Percentiles rank a stretch among this genome's conserved stretches.
These are phyloP conservation scores for Drosophila setosimentum DNA, from an alignment of 2,888 invertebrate genomes.

Conservation along the genomic window DNA sequence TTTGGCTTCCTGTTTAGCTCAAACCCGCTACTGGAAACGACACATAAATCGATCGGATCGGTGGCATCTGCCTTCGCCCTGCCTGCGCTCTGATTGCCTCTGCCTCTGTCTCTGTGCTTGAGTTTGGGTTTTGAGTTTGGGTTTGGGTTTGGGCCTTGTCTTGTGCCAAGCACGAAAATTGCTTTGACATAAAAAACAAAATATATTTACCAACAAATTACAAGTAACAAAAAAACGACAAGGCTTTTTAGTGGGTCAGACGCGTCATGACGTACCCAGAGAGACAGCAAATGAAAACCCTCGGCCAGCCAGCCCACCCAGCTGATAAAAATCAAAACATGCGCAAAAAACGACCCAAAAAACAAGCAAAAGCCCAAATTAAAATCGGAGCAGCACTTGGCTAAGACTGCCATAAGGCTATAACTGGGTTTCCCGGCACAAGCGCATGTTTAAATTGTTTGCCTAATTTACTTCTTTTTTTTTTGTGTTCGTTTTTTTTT, in stretches of 20 bases:
- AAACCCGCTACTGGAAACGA: slow-evolving; percentile 54
- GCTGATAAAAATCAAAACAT: slow-evolving; percentile 81
- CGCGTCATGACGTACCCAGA: slow-evolving; percentile 68
- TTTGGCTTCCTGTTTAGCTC: slow-evolving; percentile 60
- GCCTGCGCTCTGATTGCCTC: background rate
- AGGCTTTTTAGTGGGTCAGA: slow-evolving; percentile 77
- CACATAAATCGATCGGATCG: slow-evolving; percentile 44
- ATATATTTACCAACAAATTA: slow-evolving; percentile 12
- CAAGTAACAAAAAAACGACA: slow-evolving; percentile 18
- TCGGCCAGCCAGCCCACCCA: slow-evolving; percentile 72
- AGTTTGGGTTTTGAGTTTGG: slow-evolving; percentile 7
- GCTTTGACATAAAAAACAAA: slow-evolving; percentile 78
- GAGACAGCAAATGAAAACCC: slow-evolving; percentile 52
- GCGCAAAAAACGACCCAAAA: slow-evolving; percentile 68
- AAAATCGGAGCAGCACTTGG: slow-evolving; percentile 75
- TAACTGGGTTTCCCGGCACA: slow-evolving; percentile 70
- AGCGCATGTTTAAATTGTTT: slow-evolving; percentile 78
- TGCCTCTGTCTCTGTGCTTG: background rate
- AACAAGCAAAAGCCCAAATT: slow-evolving; percentile 70
- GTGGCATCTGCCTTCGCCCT: slow-evolving; percentile 24
- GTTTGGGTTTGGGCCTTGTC: slow-evolving; percentile 32
- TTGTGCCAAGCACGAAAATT: slow-evolving; percentile 79
- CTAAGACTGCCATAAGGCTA: slow-evolving; percentile 21
- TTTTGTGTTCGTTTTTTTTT: slow-evolving; percentile 12
- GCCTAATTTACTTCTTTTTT: slow-evolving; percentile 69